These are phyloP conservation scores for Desmophyllum pertusum DNA, from an alignment of 92 coral and sea anemone species.

Conservation along the genomic window DNA sequence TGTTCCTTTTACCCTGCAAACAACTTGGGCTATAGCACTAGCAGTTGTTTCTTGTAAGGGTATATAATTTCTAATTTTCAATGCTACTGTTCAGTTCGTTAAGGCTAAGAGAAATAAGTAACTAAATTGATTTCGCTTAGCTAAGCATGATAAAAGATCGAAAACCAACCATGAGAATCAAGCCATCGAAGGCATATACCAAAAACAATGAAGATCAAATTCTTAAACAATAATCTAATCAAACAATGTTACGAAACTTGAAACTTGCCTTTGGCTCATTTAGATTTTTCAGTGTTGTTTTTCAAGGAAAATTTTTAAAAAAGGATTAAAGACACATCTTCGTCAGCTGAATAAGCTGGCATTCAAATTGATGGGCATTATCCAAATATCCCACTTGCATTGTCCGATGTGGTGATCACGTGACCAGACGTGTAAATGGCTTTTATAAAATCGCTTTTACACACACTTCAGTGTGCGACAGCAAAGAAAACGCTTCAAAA, in stretches of 20 bases:
- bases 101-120: neutral
- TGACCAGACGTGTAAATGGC: conserved; percentile 27
- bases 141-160: neutral
- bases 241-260: conserved; percentile 8
- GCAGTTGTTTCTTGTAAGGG: too few relatives aligned
- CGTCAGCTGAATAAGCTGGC: conserved; percentile 68
- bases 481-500: neutral
- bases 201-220: conserved; percentile 22
- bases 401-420: conserved; percentile 29
- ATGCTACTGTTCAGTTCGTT: too few relatives aligned
- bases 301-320: conserved; percentile 25
- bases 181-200: neutral
- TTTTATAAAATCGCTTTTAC: neutral
- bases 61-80: too few relatives aligned
- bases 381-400: conserved; percentile 33
- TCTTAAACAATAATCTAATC: neutral
- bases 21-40: too few relatives aligned
- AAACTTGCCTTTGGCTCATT: conserved; percentile 17
- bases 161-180: neutral
- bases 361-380: conserved; percentile 35
- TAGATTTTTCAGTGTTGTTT: conserved; percentile 23
- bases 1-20: too few relatives aligned
- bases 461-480: conserved; percentile 10
- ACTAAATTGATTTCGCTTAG: neutral
- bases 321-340: conserved; percentile 21